Conservation (phyloP, 2,888 invertebrate genomes). For the Drosophila maculinotata region DNA sequence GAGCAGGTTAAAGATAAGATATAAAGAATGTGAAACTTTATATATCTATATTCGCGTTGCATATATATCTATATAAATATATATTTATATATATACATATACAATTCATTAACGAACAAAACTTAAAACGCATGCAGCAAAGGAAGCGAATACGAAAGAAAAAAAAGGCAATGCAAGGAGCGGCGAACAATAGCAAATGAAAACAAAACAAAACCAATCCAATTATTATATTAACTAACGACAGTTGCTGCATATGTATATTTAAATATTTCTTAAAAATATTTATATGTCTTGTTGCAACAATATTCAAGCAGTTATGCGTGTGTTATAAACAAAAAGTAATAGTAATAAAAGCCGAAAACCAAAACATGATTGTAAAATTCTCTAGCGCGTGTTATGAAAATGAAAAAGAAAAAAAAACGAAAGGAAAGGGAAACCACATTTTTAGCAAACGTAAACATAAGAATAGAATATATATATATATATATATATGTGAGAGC, state of each 20-base stretch:
- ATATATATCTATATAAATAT: slow-evolving; percentile 5
- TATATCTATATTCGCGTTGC: slow-evolving; percentile 2
- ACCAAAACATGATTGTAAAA: slow-evolving; percentile 45
- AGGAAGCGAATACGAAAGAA: slow-evolving; percentile 1
- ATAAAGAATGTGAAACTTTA: neutral
- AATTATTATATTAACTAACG: slow-evolving; percentile 3
- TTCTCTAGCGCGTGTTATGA: slow-evolving; percentile 23
- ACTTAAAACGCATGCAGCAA: neutral
- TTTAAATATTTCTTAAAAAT: slow-evolving; percentile 17
- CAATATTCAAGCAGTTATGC: slow-evolving; percentile 22
- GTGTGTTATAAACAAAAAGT: slow-evolving; percentile 11
- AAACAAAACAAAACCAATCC: slow-evolving; percentile 13
- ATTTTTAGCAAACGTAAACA: slow-evolving; percentile 38
- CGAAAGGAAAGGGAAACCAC: slow-evolving; percentile 2
- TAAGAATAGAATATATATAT: slow-evolving; percentile 26
- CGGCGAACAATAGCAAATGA: neutral
- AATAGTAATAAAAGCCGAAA: slow-evolving; percentile 33
- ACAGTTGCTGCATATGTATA: slow-evolving; percentile 33
- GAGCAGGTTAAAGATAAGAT: neutral
- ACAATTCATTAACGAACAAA: slow-evolving; percentile 11
- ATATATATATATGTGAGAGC: slow-evolving; percentile 17
- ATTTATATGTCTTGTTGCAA: slow-evolving; percentile 32
- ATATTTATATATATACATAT: neutral
- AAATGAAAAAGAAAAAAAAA: slow-evolving; percentile 8
- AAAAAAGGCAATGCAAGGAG: slow-evolving; percentile 1